These are phyloP conservation scores for Sylvia borin DNA, from an alignment of 2,797 vertebrate genomes.

Conservation along the genomic window DNA sequence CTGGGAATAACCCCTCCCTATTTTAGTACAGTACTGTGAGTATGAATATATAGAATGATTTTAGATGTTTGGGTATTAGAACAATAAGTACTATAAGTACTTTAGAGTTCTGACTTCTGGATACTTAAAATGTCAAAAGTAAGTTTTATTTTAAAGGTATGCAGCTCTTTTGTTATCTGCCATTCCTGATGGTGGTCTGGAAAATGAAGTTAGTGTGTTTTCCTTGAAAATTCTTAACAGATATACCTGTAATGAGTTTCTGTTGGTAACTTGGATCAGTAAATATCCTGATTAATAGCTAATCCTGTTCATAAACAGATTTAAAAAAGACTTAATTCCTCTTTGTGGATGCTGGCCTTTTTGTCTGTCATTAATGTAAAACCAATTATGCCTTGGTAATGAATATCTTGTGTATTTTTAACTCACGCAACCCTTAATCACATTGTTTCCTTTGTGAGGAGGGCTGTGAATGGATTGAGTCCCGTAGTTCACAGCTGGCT, in stretches of 20 bases:
- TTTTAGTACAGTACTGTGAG: background rate
- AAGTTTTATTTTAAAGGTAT: background rate
- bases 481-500: background rate
- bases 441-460: background rate
- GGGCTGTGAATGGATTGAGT: constrained; percentile 18
- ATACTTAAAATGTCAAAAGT: background rate
- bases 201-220: background rate
- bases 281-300: constrained; percentile 16
- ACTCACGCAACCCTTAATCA: constrained; percentile 6
- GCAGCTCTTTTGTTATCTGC: background rate
- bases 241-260: background rate
- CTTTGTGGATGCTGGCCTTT: constrained; percentile 10
- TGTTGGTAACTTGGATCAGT: background rate
- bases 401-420: constrained; percentile 42
- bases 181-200: background rate
- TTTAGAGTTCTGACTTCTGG: background rate
- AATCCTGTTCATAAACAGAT: background rate
- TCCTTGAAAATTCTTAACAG: background rate
- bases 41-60: background rate
- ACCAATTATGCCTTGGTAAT: background rate
- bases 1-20: background rate
- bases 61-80: background rate
- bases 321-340: background rate
- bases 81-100: background rate
- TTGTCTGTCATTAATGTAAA: constrained; percentile 5